Conservation (phyloP, 2,797 vertebrate genomes). For the Thunnus albacares region DNA sequence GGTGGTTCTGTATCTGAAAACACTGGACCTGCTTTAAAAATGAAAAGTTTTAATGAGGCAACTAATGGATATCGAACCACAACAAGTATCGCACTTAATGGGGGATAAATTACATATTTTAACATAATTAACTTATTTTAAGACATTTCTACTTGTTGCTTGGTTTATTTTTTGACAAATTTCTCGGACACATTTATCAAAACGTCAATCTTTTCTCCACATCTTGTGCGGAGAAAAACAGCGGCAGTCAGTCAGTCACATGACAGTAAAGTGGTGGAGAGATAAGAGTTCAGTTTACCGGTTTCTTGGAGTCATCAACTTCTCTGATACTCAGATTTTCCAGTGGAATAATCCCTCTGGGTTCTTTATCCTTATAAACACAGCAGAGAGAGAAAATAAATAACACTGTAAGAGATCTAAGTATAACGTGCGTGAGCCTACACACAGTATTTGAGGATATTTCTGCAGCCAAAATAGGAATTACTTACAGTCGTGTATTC, state of each 20-base stretch:
- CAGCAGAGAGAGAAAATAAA: slow-evolving; percentile 21
- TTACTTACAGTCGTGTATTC: slow-evolving; percentile 94
- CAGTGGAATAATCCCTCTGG: slow-evolving; percentile 97
- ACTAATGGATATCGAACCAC: not conserved
- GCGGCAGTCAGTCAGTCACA: not conserved
- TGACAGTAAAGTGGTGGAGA: not conserved
- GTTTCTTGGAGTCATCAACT: slow-evolving; percentile 98
- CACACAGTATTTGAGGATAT: not conserved
- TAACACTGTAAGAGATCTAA: not conserved
- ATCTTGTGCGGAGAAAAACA: not conserved
- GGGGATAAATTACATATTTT: not conserved
- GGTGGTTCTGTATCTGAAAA: not conserved
- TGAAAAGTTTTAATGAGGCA: not conserved
- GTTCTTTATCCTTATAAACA: slow-evolving; percentile 93
- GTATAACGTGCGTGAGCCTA: not conserved
- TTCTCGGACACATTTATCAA: not conserved
- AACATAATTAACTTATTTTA: not conserved
- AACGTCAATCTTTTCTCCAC: not conserved
- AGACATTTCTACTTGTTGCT: not conserved
- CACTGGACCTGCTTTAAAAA: not conserved
- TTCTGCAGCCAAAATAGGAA: not conserved
- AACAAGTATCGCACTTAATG: not conserved
- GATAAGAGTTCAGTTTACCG: slow-evolving; percentile 79
- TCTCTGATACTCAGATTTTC: slow-evolving; percentile 98
- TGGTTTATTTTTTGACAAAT: not conserved